Evolutionary conservation across 2,888 invertebrate genomes (phyloP), one percentile per base, ranked within the genome.

Genomic region (Tachina lurida): DNA sequence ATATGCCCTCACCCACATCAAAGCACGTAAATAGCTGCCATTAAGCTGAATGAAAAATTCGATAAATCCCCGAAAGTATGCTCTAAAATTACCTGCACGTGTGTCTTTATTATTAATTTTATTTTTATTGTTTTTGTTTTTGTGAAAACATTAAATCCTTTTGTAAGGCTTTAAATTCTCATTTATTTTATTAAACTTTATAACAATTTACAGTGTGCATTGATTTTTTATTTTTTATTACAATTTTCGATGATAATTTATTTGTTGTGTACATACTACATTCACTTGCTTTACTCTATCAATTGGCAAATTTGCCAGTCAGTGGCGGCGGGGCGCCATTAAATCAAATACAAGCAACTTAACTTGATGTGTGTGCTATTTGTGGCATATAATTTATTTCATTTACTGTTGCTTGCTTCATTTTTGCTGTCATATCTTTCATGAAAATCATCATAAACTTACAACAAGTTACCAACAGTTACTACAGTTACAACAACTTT

Each of bases 341-440:
- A 65, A 78, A 45, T 56, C 45, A 63, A 76, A 76, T 49, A n/a
- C n/a, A 63, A 54, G 65, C 65, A 65, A 65, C 17, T 45, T 17
- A 47, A 71, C n/a, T 56, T 70, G 39, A 65, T 75, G n/a, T 43
- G 17, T 19, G n/a, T 45, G 19, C 22, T 45, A 39, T 41, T 76
- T 70, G 56, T 71, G 71, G 41, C 19, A 62, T 17, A 45, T 56
- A 54, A 79, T 63, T 71, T 70, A 54, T 78, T 71, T 63, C 39
- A 17, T 43, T 39, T 17, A 31, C 17, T 22, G 12, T 43, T 67
- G 19, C 31, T 62, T 68, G 2, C 22, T 74, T 58, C 15, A 10
- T 49, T 56, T 17, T n/a, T 10, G 8, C 56, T 22, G 10, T 3
- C 19, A 56, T 12, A 56, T 19, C 13, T 62, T 49, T 22, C 31